Evolutionary conservation across 92 coral and sea anemone species (phyloP).

Genomic region (Phymanthus crucifer): DNA sequence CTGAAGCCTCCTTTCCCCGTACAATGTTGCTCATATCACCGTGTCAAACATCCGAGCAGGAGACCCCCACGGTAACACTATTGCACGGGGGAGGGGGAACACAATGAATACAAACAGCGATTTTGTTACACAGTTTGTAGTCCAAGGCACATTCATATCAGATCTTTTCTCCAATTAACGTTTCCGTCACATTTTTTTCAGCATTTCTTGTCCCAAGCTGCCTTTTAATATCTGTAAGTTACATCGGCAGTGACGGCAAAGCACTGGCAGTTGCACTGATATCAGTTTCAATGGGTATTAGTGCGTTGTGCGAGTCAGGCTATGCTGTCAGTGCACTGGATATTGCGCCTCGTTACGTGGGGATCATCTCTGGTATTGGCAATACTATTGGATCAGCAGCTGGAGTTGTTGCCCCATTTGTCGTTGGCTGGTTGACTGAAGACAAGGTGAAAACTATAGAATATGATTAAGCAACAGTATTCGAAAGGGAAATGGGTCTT

Average conservation of each 20-base stretch:
- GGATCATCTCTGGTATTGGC: slow-evolving; percentile 75
- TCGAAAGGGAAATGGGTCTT: too few relatives aligned
- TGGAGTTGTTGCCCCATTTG: slow-evolving; percentile 71
- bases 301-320: slow-evolving; percentile 44
- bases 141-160: too few relatives aligned
- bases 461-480: background rate
- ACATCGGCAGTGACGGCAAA: slow-evolving; percentile 61
- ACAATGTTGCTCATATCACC: too few relatives aligned
- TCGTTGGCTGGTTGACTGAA: slow-evolving; percentile 73
- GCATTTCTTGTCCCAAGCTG: slow-evolving; percentile 69
- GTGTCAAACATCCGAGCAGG: too few relatives aligned
- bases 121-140: too few relatives aligned
- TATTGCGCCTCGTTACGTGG: slow-evolving; percentile 85
- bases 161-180: background rate
- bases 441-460: slow-evolving; percentile 64
- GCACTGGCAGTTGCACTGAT: slow-evolving; percentile 66
- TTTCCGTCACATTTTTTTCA: slow-evolving; percentile 3
- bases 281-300: slow-evolving; percentile 61
- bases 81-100: too few relatives aligned
- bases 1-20: too few relatives aligned
- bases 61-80: too few relatives aligned
- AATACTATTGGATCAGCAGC: slow-evolving; percentile 69
- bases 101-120: too few relatives aligned
- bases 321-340: slow-evolving; percentile 67
- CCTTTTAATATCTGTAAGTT: slow-evolving; percentile 74